Percentiles rank a stretch among this genome's conserved stretches.
Evolutionary conservation across 2,888 invertebrate genomes (phyloP).

Genomic region (Phymatocera aterrima): DNA sequence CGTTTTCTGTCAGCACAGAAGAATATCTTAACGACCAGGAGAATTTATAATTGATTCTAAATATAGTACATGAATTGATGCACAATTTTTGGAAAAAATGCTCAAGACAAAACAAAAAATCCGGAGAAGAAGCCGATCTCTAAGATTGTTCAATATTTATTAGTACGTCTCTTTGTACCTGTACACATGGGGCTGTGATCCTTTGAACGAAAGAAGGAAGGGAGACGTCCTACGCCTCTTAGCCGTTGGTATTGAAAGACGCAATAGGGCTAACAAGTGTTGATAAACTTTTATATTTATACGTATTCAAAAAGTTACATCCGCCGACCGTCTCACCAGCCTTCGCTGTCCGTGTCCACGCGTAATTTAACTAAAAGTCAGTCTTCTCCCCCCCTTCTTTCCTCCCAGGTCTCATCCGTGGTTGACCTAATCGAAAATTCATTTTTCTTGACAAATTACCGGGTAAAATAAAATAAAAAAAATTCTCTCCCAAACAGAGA

Average conservation of each 20-base stretch:
- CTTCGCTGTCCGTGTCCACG: conserved; percentile 32
- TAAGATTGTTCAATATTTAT: conserved; percentile 25
- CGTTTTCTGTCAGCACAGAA: too few species aligned
- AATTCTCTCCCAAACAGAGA: conserved; percentile 14
- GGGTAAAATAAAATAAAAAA: conserved; percentile 37
- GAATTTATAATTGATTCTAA: too few species aligned
- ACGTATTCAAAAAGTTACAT: conserved; percentile 8
- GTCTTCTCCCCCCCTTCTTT: conserved; percentile 46
- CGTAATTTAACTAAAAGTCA: conserved; percentile 35
- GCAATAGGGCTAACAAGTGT: conserved; percentile 9
- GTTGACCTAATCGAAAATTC: conserved; percentile 44
- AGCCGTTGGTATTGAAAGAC: background rate
- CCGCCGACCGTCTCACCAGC: conserved; percentile 40
- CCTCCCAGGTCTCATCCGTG: conserved; percentile 45
- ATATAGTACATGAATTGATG: too few species aligned
- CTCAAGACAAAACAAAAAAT: background rate
- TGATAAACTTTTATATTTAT: conserved; percentile 30
- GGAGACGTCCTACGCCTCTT: conserved; percentile 44
- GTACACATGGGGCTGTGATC: conserved; percentile 30
- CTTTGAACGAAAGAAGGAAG: conserved; percentile 46
- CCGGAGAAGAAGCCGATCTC: background rate
- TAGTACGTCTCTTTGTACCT: conserved; percentile 40
- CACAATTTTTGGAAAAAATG: too few species aligned
- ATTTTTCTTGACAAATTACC: conserved; percentile 39
- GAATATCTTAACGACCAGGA: too few species aligned